These are phyloP conservation scores for Clinocottus analis DNA, from an alignment of 2,113 vertebrate species.

Conservation along the genomic window DNA sequence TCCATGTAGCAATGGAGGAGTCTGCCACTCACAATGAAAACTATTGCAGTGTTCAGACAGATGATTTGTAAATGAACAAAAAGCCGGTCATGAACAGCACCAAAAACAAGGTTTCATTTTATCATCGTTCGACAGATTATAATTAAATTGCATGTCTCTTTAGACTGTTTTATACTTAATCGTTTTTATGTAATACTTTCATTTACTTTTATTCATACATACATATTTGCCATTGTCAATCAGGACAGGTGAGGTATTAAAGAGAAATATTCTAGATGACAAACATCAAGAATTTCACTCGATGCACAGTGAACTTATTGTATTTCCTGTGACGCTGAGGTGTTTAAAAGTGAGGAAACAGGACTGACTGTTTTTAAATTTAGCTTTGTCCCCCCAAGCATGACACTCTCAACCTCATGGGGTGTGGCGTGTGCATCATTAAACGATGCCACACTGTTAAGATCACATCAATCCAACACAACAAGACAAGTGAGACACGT, in stretches of 20 bases:
- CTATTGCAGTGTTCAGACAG: background rate
- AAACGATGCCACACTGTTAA: constrained; percentile 31
- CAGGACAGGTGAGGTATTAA: background rate
- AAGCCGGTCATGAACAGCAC: background rate
- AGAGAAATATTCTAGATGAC: background rate
- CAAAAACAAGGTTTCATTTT: background rate
- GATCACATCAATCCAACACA: constrained; percentile 46
- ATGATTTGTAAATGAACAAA: background rate
- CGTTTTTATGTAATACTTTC: too few relatives aligned
- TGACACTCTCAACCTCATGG: background rate
- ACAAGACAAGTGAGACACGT: constrained; percentile 53
- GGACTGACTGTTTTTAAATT: background rate
- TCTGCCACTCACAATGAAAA: background rate
- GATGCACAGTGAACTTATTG: too few relatives aligned
- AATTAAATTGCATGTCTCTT: background rate
- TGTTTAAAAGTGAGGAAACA: background rate
- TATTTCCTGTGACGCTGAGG: background rate
- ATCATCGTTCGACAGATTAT: background rate
- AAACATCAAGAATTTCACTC: background rate
- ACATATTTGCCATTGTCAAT: too few relatives aligned
- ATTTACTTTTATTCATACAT: too few relatives aligned
- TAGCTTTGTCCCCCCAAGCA: background rate
- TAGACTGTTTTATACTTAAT: background rate
- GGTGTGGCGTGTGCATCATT: constrained; percentile 12
- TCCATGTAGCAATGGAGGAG: background rate